Evolutionary conservation across 2,113 vertebrate species (phyloP).

Genomic region (Daphoenositta chrysoptera): DNA sequence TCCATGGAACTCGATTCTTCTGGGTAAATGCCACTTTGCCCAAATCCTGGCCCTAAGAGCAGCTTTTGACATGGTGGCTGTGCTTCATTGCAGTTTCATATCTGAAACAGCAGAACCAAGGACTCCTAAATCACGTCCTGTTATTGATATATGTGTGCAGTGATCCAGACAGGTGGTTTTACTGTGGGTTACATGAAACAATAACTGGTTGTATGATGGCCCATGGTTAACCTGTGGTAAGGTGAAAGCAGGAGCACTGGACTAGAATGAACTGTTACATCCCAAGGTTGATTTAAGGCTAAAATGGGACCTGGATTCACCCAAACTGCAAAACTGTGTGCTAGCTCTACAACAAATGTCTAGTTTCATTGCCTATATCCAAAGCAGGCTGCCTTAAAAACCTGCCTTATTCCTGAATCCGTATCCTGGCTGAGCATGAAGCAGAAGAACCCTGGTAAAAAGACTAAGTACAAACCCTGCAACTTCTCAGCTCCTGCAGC

Average conservation of each 20-base stretch:
- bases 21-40: not conserved
- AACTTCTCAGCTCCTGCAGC: not conserved
- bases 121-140: not conserved
- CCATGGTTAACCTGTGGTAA: not conserved
- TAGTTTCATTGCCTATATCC: not conserved
- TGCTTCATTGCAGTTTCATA: not conserved
- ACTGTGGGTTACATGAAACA: not conserved
- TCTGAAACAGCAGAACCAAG: not conserved
- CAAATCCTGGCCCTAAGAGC: not conserved
- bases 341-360: not conserved
- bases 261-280: not conserved
- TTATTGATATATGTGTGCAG: not conserved
- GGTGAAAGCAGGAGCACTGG: not conserved
- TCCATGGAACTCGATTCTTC: not conserved
- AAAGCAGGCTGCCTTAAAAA: not conserved
- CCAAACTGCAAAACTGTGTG: not conserved
- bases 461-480: not conserved
- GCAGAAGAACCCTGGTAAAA: not conserved
- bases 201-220: not conserved
- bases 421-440: not conserved
- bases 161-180: conserved; percentile 2
- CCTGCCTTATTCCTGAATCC: not conserved
- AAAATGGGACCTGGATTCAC: not conserved
- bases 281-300: not conserved
- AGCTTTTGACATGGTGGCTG: not conserved